Evolutionary conservation across 2,113 vertebrate species (phyloP), one percentile per base, ranked within the genome.

Genomic region (Uria aalge): DNA sequence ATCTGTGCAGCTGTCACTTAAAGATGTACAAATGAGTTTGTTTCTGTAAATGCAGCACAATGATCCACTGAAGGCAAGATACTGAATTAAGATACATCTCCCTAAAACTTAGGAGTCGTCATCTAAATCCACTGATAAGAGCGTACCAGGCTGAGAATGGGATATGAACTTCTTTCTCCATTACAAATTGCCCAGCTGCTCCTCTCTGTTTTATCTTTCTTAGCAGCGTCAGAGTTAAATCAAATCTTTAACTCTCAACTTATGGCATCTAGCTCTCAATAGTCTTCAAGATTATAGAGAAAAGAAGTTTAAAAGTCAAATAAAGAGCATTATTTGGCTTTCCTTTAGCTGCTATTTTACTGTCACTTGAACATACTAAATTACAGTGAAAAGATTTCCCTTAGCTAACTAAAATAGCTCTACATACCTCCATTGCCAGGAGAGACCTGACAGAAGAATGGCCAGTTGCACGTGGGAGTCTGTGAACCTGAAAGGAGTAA

Each of bases 361-460:
- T 74, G 13, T 9, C 29, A 66, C 5, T 69, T 73, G 23, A 83
- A 66, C 4, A 17, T 15, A 38, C 16, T 36, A 78, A n/a, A 59
- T 64, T 23, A 66, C 36, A 82, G 8, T 17, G 38, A 79, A 84
- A 88, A 79, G 34, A 38, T 57, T 14, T 73, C 38, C 62, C 45
- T 88, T 62, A 38, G n/a, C 45, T 77, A 53, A 29, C 8, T 72
- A 34, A 76, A 81, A 53, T 5, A 52, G 5, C 34, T 16, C 20
- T 11, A 18, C 1, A 5, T n/a, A 56, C 36, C 34, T 93, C 59
- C 23, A 45, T 8, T 41, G 71, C 29, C 0, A 0, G 15, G 8
- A 80, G 19, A 24, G 45, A 64, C 77, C 60, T 9, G 38, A 52
- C 45, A 74, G 41, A 90, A 94, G 59, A 76, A 85, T 9, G 41